Evolutionary conservation across 1,140 invertebrate species (phyloP), one percentile per base, ranked within the genome.

Genomic region (Mesaphorura yosii): DNA sequence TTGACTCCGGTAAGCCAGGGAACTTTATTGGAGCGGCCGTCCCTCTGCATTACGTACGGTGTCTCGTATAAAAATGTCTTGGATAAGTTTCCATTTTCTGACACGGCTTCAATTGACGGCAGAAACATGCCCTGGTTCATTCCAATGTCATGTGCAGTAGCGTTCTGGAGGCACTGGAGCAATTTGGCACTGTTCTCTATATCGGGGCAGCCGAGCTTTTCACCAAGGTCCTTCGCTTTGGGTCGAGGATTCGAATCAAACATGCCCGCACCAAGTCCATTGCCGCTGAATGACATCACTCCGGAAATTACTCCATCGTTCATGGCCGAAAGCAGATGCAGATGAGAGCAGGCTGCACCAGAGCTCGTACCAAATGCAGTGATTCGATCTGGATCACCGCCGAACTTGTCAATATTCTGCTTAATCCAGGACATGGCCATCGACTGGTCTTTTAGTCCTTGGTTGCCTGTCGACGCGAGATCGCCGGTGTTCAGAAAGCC

Each of bases 401-500:
- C 37, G 25, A 45, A 57, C 4, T 2, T n/a, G 4, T 14, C 27
- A 45, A 59, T 52, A 26, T 59, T 55, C 31, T 52, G 29, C 17
- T 48, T 37, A 2, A 55, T 46, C 52, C 52, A 59, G 40, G 27
- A n/a, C 7, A 59, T 42, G 7, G 48, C 48, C 26, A 41, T 20
- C 20, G 38, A 28, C 25, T 51, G 31, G 38, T 59, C 57, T 20
- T 52, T 50, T 10, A 57, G 26, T 2, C 55, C 58, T 4, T 20
- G 31, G 29, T 60, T 60, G 14, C 58, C 58, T 7, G 50, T 44
- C 17, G 1, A 12, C 23, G 10, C 27, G 14, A 17, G 7, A 29
- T 58, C 51, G 3, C 57, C 58, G 39, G 50, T 45, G 25, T 22
- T 57, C 15, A 60, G 31, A 25, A 57, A 60, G 2, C 58, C 58